A percentile compares a stretch with the other conserved stretches of the same genome.
Evolutionary conservation across 1,140 invertebrate species (phyloP).

Genomic region (Meloidogyne floridensis): DNA sequence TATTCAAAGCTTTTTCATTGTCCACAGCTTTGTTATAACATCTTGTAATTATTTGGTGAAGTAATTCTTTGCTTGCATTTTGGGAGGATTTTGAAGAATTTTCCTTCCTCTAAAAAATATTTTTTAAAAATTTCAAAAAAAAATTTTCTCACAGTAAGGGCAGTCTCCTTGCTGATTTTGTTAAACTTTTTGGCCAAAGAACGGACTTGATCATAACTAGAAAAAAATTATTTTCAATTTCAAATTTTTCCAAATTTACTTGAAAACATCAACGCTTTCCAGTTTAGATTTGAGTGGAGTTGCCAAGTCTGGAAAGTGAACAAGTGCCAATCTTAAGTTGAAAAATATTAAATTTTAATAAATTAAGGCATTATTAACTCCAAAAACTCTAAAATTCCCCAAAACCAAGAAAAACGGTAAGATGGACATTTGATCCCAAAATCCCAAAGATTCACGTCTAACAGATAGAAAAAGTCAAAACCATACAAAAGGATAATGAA

Average conservation of each 20-base stretch:
- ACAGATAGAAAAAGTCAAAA: too few species aligned
- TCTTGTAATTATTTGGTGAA: conserved; percentile 40
- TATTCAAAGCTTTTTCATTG: conserved; percentile 55
- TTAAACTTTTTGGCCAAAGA: conserved; percentile 36
- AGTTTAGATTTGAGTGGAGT: conserved; percentile 3
- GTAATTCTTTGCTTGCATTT: conserved; percentile 36
- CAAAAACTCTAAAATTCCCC: too few species aligned
- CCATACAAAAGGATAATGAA: too few species aligned
- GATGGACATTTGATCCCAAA: too few species aligned
- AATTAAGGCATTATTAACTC: too few species aligned
- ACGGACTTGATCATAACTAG: conserved; percentile 28
- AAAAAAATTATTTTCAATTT: neutral
- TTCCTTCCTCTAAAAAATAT: conserved; percentile 28
- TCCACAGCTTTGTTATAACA: conserved; percentile 58
- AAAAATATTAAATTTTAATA: conserved; percentile 19
- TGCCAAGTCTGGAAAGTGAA: conserved; percentile 22
- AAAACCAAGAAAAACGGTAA: too few species aligned
- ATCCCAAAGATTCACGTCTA: too few species aligned
- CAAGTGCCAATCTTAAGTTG: conserved; percentile 18
- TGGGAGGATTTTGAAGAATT: neutral
- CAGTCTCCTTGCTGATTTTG: conserved; percentile 31
- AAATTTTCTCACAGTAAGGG: conserved; percentile 6
- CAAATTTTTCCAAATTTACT: conserved; percentile 28
- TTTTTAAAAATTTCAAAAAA: conserved; percentile 7
- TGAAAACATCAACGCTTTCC: conserved; percentile 28